phyloP scores from a whole-genome alignment of 2,888 invertebrate species.

The Cephus rjabovi region DNA sequence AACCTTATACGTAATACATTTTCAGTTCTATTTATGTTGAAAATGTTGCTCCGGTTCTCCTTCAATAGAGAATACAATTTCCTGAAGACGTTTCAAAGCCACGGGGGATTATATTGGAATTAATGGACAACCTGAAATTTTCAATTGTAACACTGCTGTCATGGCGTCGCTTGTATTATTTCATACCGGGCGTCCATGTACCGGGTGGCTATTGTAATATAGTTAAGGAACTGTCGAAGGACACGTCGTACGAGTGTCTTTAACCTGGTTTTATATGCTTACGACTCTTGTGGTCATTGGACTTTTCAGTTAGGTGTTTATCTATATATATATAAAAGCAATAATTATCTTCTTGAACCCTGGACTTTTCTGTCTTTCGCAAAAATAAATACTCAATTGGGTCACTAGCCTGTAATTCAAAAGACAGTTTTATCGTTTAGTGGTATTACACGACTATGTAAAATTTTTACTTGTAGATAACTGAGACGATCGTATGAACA shows the following conservation, averaged over 20 bases:
- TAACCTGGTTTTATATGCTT: not conserved
- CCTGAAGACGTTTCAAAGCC: not conserved
- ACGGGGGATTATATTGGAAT: not conserved
- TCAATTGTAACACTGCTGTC: not conserved
- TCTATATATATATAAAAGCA: not conserved
- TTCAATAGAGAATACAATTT: not conserved
- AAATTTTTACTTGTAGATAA: not conserved
- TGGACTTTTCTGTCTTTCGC: not conserved
- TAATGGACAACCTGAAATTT: not conserved
- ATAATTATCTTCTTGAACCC: not conserved
- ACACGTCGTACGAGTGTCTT: not conserved
- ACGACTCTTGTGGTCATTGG: not conserved
- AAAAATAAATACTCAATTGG: not conserved
- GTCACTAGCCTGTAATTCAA: not conserved
- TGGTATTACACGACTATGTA: not conserved
- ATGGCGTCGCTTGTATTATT: not conserved
- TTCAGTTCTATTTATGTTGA: not conserved
- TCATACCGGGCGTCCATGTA: not conserved
- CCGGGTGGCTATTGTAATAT: not conserved
- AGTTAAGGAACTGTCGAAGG: constrained; percentile 1
- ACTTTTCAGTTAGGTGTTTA: not conserved
- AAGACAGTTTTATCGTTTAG: not conserved
- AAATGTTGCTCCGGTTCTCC: not conserved
- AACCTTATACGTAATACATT: not conserved
- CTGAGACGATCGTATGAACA: not conserved